These are phyloP conservation scores for Alouatta palliata DNA, from an alignment of 2,113 vertebrate species.

Conservation along the genomic window DNA sequence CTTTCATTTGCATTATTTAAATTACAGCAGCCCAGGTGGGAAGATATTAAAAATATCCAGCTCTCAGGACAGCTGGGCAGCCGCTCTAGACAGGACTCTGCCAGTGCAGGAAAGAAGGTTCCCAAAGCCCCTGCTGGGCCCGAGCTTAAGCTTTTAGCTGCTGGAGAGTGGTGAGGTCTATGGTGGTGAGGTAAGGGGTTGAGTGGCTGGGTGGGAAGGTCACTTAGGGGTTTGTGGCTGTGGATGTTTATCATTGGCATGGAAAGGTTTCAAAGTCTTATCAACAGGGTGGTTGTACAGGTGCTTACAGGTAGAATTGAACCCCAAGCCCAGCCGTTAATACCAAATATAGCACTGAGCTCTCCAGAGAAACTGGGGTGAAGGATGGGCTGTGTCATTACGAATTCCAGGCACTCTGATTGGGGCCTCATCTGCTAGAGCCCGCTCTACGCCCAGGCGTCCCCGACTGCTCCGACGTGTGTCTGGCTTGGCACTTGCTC, in stretches of 20 bases:
- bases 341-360: rapidly evolving
- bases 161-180: background rate
- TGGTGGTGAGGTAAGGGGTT: rapidly evolving
- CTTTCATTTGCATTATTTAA: background rate
- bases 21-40: background rate
- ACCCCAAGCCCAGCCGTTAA: background rate
- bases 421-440: no score
- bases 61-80: rapidly evolving
- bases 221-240: background rate
- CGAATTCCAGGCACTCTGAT: background rate
- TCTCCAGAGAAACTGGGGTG: background rate
- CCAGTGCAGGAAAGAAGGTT: background rate
- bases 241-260: background rate
- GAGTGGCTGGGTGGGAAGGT: background rate
- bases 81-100: rapidly evolving
- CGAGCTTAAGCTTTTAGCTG: background rate
- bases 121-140: background rate
- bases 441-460: rapidly evolving
- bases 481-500: background rate
- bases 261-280: background rate
- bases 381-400: rapidly evolving
- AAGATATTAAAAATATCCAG: background rate
- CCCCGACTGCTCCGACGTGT: rapidly evolving
- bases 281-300: background rate
- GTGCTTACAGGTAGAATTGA: no score